phyloP scores from a whole-genome alignment of 2,797 vertebrate species.

The Chelidonichthys spinosus region DNA sequence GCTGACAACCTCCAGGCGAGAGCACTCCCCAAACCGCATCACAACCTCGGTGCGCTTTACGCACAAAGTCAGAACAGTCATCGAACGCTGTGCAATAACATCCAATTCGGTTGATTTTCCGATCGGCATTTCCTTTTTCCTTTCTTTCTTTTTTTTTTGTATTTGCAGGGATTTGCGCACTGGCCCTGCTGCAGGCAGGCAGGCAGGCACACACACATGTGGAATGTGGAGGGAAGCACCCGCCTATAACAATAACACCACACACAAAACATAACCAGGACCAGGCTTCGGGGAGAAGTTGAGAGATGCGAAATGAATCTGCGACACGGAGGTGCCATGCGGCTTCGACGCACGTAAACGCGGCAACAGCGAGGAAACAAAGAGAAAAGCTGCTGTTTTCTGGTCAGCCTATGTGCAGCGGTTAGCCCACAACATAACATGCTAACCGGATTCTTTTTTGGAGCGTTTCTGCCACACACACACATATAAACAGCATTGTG shows the following conservation, averaged over 20 bases:
- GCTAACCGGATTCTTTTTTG: slow-evolving; percentile 8
- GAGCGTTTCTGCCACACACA: slow-evolving; percentile 1
- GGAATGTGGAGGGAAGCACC: slow-evolving; percentile 72
- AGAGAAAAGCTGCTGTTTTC: slow-evolving; percentile 18
- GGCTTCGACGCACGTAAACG: slow-evolving; percentile 40
- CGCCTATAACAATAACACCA: slow-evolving; percentile 64
- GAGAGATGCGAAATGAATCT: slow-evolving; percentile 36
- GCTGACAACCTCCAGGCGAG: slow-evolving; percentile 44
- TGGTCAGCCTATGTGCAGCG: slow-evolving; percentile 18
- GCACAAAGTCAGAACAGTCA: neutral
- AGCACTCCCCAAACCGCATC: slow-evolving; percentile 20
- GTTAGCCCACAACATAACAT: slow-evolving; percentile 34
- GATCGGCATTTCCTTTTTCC: neutral
- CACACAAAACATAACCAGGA: slow-evolving; percentile 46
- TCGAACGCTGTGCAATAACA: neutral
- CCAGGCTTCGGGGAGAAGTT: slow-evolving; percentile 33
- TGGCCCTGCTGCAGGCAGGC: slow-evolving; percentile 44
- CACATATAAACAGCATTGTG: neutral
- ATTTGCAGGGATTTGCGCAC: slow-evolving; percentile 40
- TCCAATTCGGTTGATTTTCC: slow-evolving; percentile 10
- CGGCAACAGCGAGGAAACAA: slow-evolving; percentile 36
- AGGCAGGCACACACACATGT: slow-evolving; percentile 66
- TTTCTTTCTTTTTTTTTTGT: neutral
- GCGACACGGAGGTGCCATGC: slow-evolving; percentile 44
- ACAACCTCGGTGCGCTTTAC: neutral